Evolutionary conservation across 2,888 invertebrate species (phyloP), one percentile per base, ranked within the genome.

Genomic region (Abscondita cerata): DNA sequence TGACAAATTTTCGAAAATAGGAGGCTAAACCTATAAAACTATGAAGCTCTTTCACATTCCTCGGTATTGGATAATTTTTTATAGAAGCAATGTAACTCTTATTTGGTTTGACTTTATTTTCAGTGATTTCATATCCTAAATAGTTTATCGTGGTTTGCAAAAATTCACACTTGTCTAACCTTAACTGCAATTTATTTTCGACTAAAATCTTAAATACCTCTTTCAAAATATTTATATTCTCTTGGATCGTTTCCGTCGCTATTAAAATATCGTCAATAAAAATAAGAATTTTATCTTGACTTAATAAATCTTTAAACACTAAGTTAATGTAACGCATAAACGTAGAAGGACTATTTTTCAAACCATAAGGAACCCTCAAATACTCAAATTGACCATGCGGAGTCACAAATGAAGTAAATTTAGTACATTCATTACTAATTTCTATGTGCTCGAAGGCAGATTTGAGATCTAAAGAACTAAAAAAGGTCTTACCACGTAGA

Each of bases 231-330:
- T 25, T 19, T 12, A 47, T 8, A 19, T 47, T 18, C n/a, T 59
- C 51, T 56, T 66, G 69, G 4, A 68, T 62, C 47, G 71, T 68
- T 73, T 69, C 13, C 70, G 69, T 6, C 72, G 71, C 65, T 76
- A 76, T 72, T 16, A 75, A 36, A 9, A 36, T 36, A 6, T 25
- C 25, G 25, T 25, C 25, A 4, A 25, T 25, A 25, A 4, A 25
- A 25, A 25, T 25, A 4, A 36, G 13, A 36, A 36, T 36, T 9
- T 36, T 36, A 5, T 36, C 2, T 36, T 36, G 36, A 2, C 11
- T 11, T 36, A 36, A 12, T 36, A 36, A 12, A 36, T 36, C 36
- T 36, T 36, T 11, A 31, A 69, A 59, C 36, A 56, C 34, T 1
- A 16, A 9, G 20, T 36, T 47, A 12, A 50, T 47, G 13, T 19